Evolutionary conservation across 2,797 vertebrate species (phyloP).

Genomic region (Brotula barbata): DNA sequence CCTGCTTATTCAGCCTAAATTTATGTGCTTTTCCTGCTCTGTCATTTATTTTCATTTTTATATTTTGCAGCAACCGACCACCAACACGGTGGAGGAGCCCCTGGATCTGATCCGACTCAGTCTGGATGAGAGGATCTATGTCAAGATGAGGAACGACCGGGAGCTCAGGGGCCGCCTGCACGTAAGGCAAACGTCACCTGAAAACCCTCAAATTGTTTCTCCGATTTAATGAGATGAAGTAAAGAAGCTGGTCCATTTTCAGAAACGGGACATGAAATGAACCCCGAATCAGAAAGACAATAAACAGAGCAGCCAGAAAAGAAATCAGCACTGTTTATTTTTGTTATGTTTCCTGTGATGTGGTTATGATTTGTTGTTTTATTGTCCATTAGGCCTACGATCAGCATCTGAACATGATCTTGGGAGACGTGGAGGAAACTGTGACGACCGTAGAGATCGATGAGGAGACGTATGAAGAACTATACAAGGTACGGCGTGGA

Average conservation of each 20-base stretch:
- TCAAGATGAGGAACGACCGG: slow-evolving; percentile 98
- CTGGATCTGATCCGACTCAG: slow-evolving; percentile 96
- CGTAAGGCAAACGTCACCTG: slow-evolving; percentile 71
- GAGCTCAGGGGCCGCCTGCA: slow-evolving; percentile 94
- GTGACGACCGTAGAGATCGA: slow-evolving; percentile 99
- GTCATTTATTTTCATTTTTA: not conserved
- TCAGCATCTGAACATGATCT: slow-evolving; percentile 98
- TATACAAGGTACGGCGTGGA: slow-evolving; percentile 86
- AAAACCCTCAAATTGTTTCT: not conserved
- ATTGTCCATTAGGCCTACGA: slow-evolving; percentile 88
- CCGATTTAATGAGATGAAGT: no score
- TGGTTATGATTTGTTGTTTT: not conserved
- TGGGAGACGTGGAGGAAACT: slow-evolving; percentile 97
- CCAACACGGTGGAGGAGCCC: slow-evolving; percentile 96
- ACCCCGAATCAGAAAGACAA: no score
- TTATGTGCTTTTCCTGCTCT: no score
- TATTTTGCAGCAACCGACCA: slow-evolving; percentile 85
- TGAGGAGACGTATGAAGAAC: slow-evolving; percentile 98
- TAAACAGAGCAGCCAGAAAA: no score
- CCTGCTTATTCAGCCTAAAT: no score
- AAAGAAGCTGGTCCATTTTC: no score
- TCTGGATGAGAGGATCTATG: slow-evolving; percentile 96
- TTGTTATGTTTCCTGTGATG: not conserved
- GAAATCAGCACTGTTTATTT: no score
- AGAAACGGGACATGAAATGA: no score